A percentile compares a stretch with the other conserved stretches of the same genome.
These are phyloP conservation scores for Trachelus troglodyta DNA, from an alignment of 2,888 invertebrate genomes.

Conservation along the genomic window DNA sequence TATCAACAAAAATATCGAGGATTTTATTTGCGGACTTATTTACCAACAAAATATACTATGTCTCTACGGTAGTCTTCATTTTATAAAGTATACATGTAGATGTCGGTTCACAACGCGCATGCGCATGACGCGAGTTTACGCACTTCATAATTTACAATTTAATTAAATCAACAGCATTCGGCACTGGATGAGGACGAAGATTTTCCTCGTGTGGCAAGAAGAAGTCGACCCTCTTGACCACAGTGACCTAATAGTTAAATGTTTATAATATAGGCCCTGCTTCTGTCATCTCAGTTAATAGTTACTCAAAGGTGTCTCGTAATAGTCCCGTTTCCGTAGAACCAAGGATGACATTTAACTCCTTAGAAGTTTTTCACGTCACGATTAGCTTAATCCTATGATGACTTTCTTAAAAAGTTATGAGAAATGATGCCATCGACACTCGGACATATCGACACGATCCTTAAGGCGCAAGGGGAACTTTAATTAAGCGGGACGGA, in stretches of 20 bases:
- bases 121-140: not conserved
- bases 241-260: not conserved
- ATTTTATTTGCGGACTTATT: slow-evolving; percentile 28
- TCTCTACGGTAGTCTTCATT: not conserved
- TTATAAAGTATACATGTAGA: not conserved
- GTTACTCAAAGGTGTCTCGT: not conserved
- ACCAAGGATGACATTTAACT: not conserved
- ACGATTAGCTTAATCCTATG: not conserved
- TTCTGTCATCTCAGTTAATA: not conserved
- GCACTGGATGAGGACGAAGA: not conserved
- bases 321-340: not conserved
- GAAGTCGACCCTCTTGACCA: not conserved
- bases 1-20: slow-evolving; percentile 41
- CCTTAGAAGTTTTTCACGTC: not conserved
- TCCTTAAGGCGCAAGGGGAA: not conserved
- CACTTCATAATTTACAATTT: not conserved
- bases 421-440: not conserved
- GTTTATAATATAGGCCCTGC: not conserved
- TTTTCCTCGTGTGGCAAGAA: not conserved
- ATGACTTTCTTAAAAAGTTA: not conserved
- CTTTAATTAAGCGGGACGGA: not conserved
- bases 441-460: not conserved
- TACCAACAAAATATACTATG: slow-evolving; percentile 57
- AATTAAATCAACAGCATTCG: not conserved
- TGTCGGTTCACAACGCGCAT: not conserved